phyloP scores from a whole-genome alignment of 1,140 invertebrate species.

The Teleogryllus occipitalis region DNA sequence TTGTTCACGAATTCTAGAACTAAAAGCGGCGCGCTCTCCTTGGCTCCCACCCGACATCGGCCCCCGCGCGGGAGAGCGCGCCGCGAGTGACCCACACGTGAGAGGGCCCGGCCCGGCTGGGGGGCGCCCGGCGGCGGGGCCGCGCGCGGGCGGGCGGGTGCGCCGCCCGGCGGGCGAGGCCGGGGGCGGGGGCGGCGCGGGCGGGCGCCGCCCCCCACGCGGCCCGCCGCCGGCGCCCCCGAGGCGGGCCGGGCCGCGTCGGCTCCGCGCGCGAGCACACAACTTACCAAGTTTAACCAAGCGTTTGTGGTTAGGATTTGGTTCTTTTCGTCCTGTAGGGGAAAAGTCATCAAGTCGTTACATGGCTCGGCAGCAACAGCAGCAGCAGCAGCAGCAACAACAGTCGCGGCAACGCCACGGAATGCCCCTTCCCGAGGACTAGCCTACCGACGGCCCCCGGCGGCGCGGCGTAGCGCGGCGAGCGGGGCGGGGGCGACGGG shows the following conservation, averaged over 20 bases:
- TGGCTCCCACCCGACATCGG: not conserved
- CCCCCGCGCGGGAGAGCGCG: not conserved
- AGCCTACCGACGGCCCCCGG: too few relatives aligned
- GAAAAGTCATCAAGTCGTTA: conserved; percentile 8
- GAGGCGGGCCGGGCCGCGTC: not conserved
- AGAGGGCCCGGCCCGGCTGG: not conserved
- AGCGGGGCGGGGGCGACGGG: too few relatives aligned
- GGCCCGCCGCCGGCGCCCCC: too few relatives aligned
- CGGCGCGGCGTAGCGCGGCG: too few relatives aligned
- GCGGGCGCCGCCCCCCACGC: too few relatives aligned
- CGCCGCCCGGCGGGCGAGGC: too few relatives aligned
- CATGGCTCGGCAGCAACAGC: not conserved
- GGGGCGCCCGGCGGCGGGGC: too few relatives aligned
- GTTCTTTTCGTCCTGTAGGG: conserved; percentile 55
- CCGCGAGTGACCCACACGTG: not conserved
- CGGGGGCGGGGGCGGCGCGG: too few relatives aligned
- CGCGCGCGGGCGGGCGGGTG: too few relatives aligned
- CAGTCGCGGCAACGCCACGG: too few relatives aligned
- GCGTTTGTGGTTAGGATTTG: conserved; percentile 48
- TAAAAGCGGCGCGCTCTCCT: conserved; percentile 9
- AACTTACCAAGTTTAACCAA: conserved; percentile 50
- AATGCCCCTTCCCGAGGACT: too few relatives aligned
- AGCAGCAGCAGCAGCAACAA: not conserved
- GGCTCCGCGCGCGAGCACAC: conserved; percentile 1
- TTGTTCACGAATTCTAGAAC: conserved; percentile 11